phyloP scores from a whole-genome alignment of 92 coral and sea anemone genomes.

The Micromussa lordhowensis region DNA sequence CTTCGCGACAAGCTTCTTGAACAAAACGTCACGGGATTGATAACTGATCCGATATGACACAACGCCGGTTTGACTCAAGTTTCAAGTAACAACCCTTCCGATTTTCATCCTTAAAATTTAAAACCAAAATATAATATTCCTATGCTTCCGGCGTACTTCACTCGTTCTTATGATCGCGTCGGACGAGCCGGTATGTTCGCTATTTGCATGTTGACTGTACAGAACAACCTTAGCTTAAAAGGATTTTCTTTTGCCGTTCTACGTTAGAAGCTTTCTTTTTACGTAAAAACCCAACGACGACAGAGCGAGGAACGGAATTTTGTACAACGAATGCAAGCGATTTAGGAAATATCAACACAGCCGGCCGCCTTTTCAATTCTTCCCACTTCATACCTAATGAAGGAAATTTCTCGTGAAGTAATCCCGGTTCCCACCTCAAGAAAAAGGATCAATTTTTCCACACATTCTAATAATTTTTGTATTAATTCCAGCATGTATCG shows the following conservation, averaged over 20 bases:
- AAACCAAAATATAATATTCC: conserved; percentile 1
- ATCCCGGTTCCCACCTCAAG: neutral
- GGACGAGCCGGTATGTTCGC: neutral
- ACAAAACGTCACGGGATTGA: neutral
- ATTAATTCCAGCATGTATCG: neutral
- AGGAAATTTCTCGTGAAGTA: neutral
- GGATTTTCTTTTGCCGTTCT: neutral
- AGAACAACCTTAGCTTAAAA: neutral
- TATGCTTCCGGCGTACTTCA: neutral
- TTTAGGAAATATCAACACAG: neutral
- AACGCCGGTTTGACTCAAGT: conserved; percentile 8
- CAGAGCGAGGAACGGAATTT: neutral
- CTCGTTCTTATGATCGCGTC: neutral
- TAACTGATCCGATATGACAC: neutral
- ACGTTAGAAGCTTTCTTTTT: neutral
- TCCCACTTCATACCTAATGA: neutral
- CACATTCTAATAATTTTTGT: neutral
- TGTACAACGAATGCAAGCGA: neutral
- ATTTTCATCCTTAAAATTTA: neutral
- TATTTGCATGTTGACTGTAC: neutral
- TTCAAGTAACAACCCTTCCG: conserved; percentile 2
- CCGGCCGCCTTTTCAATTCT: neutral
- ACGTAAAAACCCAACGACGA: neutral
- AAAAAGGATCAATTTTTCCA: neutral
- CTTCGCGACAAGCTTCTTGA: neutral